phyloP scores from a whole-genome alignment of 2,888 invertebrate species.

The Leucoma salicis region DNA sequence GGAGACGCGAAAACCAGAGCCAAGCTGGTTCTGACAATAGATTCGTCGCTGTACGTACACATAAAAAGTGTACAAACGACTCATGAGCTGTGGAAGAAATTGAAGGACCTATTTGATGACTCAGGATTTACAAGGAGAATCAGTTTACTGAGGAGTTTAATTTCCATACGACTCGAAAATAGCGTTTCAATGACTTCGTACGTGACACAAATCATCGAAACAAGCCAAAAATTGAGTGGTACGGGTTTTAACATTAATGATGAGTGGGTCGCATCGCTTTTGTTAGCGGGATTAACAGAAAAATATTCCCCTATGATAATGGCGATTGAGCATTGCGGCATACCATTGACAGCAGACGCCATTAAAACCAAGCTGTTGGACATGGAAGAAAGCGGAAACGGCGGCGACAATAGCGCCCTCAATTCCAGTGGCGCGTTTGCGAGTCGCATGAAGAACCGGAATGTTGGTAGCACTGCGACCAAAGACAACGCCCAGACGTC shows the following conservation, averaged over 20 bases:
- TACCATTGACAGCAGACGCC: background rate
- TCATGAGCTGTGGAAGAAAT: background rate
- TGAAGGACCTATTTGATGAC: background rate
- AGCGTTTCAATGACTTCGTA: conserved; percentile 2
- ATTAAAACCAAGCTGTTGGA: background rate
- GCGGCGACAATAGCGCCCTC: background rate
- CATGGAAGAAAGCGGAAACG: background rate
- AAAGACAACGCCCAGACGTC: background rate
- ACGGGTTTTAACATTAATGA: conserved; percentile 5
- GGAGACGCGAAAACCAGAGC: background rate
- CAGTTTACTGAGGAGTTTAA: background rate
- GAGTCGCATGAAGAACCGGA: background rate
- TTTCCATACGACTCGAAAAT: conserved; percentile 3
- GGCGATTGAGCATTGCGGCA: background rate
- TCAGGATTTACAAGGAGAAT: background rate
- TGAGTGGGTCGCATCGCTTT: background rate
- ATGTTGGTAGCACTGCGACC: background rate
- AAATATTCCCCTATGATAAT: background rate
- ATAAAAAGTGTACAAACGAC: background rate
- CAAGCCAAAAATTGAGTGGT: background rate
- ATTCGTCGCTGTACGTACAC: background rate
- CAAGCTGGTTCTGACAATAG: background rate
- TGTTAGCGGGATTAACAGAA: conserved; percentile 4
- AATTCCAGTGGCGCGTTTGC: background rate
- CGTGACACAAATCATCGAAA: conserved; percentile 2